Percentiles rank a stretch among this genome's conserved stretches.
Evolutionary conservation across 2,888 invertebrate species (phyloP).

Genomic region (Erebia aethiops): DNA sequence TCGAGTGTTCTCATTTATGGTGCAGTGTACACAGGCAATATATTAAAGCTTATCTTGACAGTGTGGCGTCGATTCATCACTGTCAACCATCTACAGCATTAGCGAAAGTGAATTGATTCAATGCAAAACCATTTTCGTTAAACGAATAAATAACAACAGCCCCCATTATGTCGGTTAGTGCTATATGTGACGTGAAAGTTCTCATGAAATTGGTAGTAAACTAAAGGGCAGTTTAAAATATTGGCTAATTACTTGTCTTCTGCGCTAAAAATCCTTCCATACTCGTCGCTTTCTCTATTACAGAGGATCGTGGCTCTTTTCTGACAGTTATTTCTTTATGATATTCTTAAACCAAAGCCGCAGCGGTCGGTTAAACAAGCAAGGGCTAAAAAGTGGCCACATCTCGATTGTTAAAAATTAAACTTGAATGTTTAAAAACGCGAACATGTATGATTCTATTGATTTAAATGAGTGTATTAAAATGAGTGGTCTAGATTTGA

Average conservation of each 20-base stretch:
- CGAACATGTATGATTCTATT: no score
- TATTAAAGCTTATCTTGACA: slow-evolving; percentile 78
- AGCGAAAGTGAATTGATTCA: slow-evolving; percentile 66
- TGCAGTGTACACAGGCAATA: slow-evolving; percentile 64
- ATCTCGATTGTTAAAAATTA: no score
- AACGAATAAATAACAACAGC: slow-evolving; percentile 26
- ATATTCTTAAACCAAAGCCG: no score
- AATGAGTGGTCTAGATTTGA: not conserved
- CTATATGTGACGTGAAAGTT: slow-evolving; percentile 2
- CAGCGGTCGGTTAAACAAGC: no score
- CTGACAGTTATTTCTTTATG: no score
- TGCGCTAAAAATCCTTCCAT: not conserved
- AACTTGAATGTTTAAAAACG: no score
- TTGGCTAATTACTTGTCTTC: not conserved
- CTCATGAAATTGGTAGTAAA: not conserved
- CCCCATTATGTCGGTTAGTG: slow-evolving; percentile 26
- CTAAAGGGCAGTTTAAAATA: not conserved
- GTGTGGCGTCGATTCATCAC: slow-evolving; percentile 71
- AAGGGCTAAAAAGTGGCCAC: no score
- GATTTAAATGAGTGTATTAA: not conserved
- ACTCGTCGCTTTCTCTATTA: no score
- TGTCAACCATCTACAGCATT: slow-evolving; percentile 59
- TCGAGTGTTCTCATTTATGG: slow-evolving; percentile 60
- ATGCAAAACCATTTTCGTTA: slow-evolving; percentile 45
- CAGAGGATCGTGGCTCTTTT: no score